Percentiles rank a stretch among this genome's conserved stretches.
phyloP scores from a whole-genome alignment of 2,797 vertebrate genomes.

The Sebastes ruberrimus region DNA sequence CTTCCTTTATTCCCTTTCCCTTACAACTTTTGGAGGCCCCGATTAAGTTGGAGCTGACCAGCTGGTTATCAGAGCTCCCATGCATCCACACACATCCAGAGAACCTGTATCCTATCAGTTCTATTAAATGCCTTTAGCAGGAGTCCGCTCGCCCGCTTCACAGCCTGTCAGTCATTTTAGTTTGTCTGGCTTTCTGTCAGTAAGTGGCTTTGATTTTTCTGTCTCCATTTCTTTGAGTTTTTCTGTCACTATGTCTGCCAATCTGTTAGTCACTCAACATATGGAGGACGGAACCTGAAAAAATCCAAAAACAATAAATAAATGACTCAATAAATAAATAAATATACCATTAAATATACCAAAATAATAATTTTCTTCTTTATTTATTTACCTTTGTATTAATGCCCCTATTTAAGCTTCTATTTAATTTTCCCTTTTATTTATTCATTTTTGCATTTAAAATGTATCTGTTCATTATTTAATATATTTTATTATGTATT shows the following conservation, averaged over 20 bases:
- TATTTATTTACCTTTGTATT: too few relatives aligned
- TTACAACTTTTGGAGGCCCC: slow-evolving; percentile 26
- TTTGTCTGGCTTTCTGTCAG: slow-evolving; percentile 47
- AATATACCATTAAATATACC: too few relatives aligned
- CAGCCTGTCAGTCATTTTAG: slow-evolving; percentile 54
- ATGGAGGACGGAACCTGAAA: not conserved
- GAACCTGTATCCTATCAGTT: slow-evolving; percentile 56
- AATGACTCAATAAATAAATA: too few relatives aligned
- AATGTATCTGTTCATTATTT: too few relatives aligned
- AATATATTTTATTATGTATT: too few relatives aligned
- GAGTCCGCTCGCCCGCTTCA: slow-evolving; percentile 21
- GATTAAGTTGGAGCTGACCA: slow-evolving; percentile 58
- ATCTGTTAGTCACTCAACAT: not conserved
- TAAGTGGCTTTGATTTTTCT: slow-evolving; percentile 49
- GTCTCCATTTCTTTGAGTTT: slow-evolving; percentile 34
- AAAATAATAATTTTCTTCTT: too few relatives aligned
- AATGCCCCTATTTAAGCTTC: too few relatives aligned
- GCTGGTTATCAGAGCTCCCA: slow-evolving; percentile 71
- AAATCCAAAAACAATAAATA: too few relatives aligned
- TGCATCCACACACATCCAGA: slow-evolving; percentile 38
- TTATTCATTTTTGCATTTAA: too few relatives aligned
- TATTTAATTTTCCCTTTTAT: too few relatives aligned
- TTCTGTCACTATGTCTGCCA: slow-evolving; percentile 17
- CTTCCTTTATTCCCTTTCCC: slow-evolving; percentile 35
- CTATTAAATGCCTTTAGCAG: slow-evolving; percentile 51